These are phyloP conservation scores for Drosophila suboccidentalis DNA, from an alignment of 2,888 invertebrate genomes.

Conservation along the genomic window DNA sequence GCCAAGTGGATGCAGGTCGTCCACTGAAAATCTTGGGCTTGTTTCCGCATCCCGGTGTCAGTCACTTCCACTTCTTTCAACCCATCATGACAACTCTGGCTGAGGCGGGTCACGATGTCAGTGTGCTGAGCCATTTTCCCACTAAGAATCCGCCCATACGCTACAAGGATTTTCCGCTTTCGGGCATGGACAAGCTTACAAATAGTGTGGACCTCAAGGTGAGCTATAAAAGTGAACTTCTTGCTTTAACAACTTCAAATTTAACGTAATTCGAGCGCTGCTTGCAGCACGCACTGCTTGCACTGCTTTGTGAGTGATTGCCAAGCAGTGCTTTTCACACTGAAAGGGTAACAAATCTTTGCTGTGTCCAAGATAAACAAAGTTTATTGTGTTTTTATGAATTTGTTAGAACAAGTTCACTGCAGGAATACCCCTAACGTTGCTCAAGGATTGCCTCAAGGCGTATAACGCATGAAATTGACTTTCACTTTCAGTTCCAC, in stretches of 20 bases:
- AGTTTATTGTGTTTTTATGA: not conserved
- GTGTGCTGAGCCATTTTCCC: slow-evolving; percentile 86
- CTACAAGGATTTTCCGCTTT: slow-evolving; percentile 83
- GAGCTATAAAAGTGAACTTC: slow-evolving; percentile 22
- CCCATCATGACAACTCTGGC: slow-evolving; percentile 86
- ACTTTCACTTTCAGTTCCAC: slow-evolving; percentile 1
- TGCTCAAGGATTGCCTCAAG: slow-evolving; percentile 26
- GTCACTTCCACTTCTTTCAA: slow-evolving; percentile 86
- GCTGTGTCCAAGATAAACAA: not conserved
- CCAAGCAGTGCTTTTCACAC: not conserved
- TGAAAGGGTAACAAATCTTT: not conserved
- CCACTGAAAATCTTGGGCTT: slow-evolving; percentile 84
- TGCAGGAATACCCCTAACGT: slow-evolving; percentile 4
- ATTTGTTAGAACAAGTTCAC: not conserved
- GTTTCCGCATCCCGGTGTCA: slow-evolving; percentile 86
- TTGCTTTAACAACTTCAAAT: too few species aligned
- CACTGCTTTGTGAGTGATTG: not conserved
- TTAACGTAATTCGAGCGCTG: not conserved
- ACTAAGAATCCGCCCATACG: slow-evolving; percentile 82
- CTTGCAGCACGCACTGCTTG: not conserved
- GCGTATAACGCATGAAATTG: slow-evolving; percentile 9
- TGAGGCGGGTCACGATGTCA: slow-evolving; percentile 86
- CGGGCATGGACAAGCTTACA: slow-evolving; percentile 69
- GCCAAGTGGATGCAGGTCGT: slow-evolving; percentile 51
- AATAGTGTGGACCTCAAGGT: slow-evolving; percentile 84